Conservation (phyloP, 2,797 vertebrate species). For the Decapterus maruadsi region DNA sequence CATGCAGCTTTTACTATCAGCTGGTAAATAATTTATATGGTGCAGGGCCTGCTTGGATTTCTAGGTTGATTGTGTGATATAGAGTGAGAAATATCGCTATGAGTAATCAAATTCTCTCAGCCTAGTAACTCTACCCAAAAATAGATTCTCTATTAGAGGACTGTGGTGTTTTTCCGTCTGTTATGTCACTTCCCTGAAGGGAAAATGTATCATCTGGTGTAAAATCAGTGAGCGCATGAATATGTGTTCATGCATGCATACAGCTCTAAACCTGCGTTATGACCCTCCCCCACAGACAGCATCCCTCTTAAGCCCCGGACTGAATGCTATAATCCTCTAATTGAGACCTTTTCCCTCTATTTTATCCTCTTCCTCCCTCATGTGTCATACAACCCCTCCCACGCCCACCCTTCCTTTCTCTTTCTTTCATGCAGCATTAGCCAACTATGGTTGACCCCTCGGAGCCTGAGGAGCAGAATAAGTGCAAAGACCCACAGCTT, state of each 20-base stretch:
- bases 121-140: constrained; percentile 79
- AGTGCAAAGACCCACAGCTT: constrained; percentile 76
- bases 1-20: constrained; percentile 1
- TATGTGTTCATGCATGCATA: constrained; percentile 78
- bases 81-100: constrained; percentile 65
- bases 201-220: constrained; percentile 74
- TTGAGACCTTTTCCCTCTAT: constrained; percentile 58
- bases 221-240: constrained; percentile 71
- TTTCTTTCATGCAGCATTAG: constrained; percentile 60
- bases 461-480: constrained; percentile 84
- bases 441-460: constrained; percentile 88
- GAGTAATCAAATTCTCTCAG: constrained; percentile 75
- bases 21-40: neutral
- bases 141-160: constrained; percentile 70
- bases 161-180: constrained; percentile 57
- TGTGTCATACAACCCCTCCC: constrained; percentile 30
- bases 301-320: constrained; percentile 65
- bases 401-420: neutral
- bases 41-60: neutral
- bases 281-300: constrained; percentile 69
- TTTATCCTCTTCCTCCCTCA: constrained; percentile 36
- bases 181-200: constrained; percentile 78
- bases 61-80: constrained; percentile 59
- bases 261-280: constrained; percentile 52
- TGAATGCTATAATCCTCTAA: constrained; percentile 72